These are phyloP conservation scores for Silurus aristotelis DNA, from an alignment of 2,797 vertebrate genomes.

Conservation along the genomic window DNA sequence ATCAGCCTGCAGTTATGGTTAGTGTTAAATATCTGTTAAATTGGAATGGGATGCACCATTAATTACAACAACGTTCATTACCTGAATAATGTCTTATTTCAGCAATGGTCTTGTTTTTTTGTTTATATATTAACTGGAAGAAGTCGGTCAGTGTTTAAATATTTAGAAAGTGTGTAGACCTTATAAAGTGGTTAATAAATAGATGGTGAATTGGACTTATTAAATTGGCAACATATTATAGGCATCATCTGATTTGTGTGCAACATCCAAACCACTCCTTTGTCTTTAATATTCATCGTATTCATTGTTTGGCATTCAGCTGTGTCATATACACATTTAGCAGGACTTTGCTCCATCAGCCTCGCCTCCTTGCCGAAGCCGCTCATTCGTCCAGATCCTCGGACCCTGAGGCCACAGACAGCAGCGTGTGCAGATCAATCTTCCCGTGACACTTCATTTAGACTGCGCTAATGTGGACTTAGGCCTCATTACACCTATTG, in stretches of 20 bases:
- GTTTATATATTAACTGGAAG: neutral
- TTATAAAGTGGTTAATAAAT: neutral
- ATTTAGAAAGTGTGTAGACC: neutral
- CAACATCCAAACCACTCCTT: neutral
- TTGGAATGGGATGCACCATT: neutral
- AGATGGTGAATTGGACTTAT: neutral
- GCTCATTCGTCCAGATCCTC: slow-evolving; percentile 60
- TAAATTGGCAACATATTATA: neutral
- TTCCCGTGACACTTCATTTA: slow-evolving; percentile 95
- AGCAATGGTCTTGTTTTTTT: neutral
- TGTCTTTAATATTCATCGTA: slow-evolving; percentile 41
- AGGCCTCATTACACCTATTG: slow-evolving; percentile 89
- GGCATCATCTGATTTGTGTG: neutral
- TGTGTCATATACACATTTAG: slow-evolving; percentile 48
- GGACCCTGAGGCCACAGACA: slow-evolving; percentile 74
- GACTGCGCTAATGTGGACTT: slow-evolving; percentile 97
- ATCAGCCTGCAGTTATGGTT: no score
- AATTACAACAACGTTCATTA: no score
- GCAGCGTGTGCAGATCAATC: slow-evolving; percentile 88
- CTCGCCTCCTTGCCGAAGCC: slow-evolving; percentile 40
- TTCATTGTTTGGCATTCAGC: slow-evolving; percentile 29
- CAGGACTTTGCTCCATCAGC: slow-evolving; percentile 21
- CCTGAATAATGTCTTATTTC: neutral
- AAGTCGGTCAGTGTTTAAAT: no score
- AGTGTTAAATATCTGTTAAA: neutral